Base-by-base conservation (phyloP, 1,140 invertebrate species). In the Nixonia krombeini region DNA sequence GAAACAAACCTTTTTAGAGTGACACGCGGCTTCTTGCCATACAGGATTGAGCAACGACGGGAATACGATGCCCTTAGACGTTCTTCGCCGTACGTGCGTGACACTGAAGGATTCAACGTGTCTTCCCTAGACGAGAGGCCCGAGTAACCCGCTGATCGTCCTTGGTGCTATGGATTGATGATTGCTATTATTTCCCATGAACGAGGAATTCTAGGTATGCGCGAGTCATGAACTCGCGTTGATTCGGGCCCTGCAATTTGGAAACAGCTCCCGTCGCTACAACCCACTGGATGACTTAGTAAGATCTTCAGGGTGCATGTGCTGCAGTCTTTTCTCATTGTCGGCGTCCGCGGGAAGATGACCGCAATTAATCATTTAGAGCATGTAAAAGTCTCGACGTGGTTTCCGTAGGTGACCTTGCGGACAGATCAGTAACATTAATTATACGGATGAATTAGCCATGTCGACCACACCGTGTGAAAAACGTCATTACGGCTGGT, bases 201-300 rank as follows among this genome's bases (percentile, higher is more conserved):
- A 93, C 91, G 89, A 92, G 92, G 91, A 94, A 94, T 93, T 91
- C 91, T 91, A 86, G 92, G 92, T 94, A 93, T 91, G 90, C 87
- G 88, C 88, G 87, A 91, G 91, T 93, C 91, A 93, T 91, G 84
- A 93, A 88, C 91, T 91, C 87, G 91, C 88, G 89, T 89, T 91
- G 91, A 93, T 91, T 93, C 92, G 87, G 92, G 93, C 91, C 90
- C 90, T 92, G 90, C 90, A 90, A 90, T 92, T 92, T 93, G 91
- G 93, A 92, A 91, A 93, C 91, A 93, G 91, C 91, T 91, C 91
- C 91, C 91, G 91, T 94, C 91, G 91, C 91, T 93, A 92, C 90
- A 92, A 92, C 91, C 91, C 91, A 94, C 92, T 90, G 91, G 91
- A 90, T 90, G 89, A 86, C 90, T 90, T 90, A 90, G 91, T 89